These are phyloP conservation scores for Serinus canaria DNA, from an alignment of 2,113 vertebrate genomes.

Conservation along the genomic window DNA sequence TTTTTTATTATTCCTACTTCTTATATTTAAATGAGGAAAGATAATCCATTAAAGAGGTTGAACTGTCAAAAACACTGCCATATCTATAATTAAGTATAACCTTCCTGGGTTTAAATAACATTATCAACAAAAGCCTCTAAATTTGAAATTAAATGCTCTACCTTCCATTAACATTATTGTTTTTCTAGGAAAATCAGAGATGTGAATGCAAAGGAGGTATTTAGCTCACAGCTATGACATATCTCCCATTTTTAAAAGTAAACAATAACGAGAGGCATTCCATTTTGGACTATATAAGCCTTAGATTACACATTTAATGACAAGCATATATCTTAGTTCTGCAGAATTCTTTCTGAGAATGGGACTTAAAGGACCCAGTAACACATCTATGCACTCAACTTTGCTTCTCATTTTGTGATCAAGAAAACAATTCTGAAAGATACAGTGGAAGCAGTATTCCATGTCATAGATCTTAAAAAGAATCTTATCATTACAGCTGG, in stretches of 20 bases:
- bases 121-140: slow-evolving; percentile 36
- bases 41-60: slow-evolving; percentile 52
- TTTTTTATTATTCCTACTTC: slow-evolving; percentile 41
- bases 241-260: neutral
- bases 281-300: neutral
- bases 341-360: neutral
- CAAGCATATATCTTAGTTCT: neutral
- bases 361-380: neutral
- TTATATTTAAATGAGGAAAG: slow-evolving; percentile 59
- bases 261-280: neutral
- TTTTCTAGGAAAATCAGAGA: neutral
- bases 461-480: neutral
- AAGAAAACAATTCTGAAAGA: neutral
- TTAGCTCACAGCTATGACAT: neutral
- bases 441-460: neutral
- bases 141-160: slow-evolving; percentile 40
- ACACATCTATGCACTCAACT: neutral
- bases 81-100: slow-evolving; percentile 63
- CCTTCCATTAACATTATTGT: slow-evolving; percentile 19
- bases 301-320: neutral
- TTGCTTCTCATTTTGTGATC: neutral
- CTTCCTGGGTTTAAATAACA: slow-evolving; percentile 36
- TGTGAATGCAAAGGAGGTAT: neutral
- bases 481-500: neutral
- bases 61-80: slow-evolving; percentile 47